Base-by-base conservation (phyloP, 2,888 invertebrate genomes). In the Agrilus biguttatus region DNA sequence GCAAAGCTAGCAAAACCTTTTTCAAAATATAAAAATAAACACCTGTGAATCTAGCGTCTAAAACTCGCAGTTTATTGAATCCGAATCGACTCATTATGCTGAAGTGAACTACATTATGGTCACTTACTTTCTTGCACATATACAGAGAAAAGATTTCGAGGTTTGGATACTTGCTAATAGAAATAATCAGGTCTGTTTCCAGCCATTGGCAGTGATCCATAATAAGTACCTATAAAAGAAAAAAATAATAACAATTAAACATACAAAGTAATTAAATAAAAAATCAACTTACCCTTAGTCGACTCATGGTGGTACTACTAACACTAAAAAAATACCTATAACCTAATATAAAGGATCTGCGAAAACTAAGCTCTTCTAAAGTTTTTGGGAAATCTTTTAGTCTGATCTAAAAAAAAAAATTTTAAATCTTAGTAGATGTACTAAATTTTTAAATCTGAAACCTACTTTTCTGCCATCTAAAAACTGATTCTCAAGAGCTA, bases 191-290 rank as follows among this genome's bases (percentile, higher is more conserved):
- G 45, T 82, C 78, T 0, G 83, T 78, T 41, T 79, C 77, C 46
- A 88, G 72, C 85, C 86, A 87, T 6, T 72, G 66, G 57, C 84
- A 85, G 46, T 76, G 72, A 28, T 82, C 81, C 41, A 88, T 68
- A 54, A 82, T 77, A 39, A 87, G 57, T 38, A 77, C 74, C 82
- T 83, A 59, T 44, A 58, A 48, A 14, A 6, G 17, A 21, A n/a
- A n/a, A 14, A 39, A 32, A 12, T 14, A 39, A 12, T 28, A 32
- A 14, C 32, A 53, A 45, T 33, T 51, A 49, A 14, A 17, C n/a
- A 36, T 10, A 14, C 2, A 36, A 14, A 2, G n/a, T 36, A 36
- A 12, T 14, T 17, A 37, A 37, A 37, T 19, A 19, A 19, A 19
- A 10, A 14, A 3, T 19, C 10, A 13, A 40, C 44, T 46, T 39